Base-by-base conservation (phyloP, 2,797 vertebrate genomes). In the Limosa lapponica region DNA sequence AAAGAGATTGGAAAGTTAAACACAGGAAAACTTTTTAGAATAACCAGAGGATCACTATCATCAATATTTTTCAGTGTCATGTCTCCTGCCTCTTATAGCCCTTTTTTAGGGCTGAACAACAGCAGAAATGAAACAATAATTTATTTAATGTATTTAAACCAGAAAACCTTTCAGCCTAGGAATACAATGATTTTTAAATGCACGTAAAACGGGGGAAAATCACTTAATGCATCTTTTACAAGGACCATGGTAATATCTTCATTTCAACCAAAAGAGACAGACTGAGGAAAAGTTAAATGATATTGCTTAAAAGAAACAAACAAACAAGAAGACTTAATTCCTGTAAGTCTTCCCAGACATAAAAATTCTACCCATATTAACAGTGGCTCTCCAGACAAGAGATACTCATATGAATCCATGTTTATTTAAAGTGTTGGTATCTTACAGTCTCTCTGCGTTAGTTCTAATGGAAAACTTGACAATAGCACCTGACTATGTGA, bases 1-100 rank as follows among this genome's bases (percentile, higher is more conserved):
- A 90, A 75, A 93, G 59, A 82, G 36, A 87, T 77, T 75, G 22
- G 64, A 82, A 96, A 93, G 43, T 87, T 95, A 95, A 96, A 95
- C 85, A 95, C 51, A 77, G 67, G 34, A 87, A 91, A 93, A 57
- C 12, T 8, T 96, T 87, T 85, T 73, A 95, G 66, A 91, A 79
- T 43, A 86, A 90, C 52, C 2, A 11, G 48, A 91, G 73, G 32
- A 94, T 93, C 77, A 13, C 46, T 84, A 82, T 79, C 66, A 52
- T 87, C 44, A 72, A 27, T 95, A 87, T 82, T 95, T 94, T 96
- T 90, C 80, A 75, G n/a, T 77, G 32, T 66, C 51, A 43, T 36
- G 11, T 43, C 73, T 89, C 36, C 48, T 87, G 32, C 10, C 13
- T 89, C 77, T 87, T 55, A 41, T 13, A 89, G 16, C 2, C 18